These are phyloP conservation scores for Cyclopterus lumpus DNA, from an alignment of 2,797 vertebrate genomes.

Conservation along the genomic window DNA sequence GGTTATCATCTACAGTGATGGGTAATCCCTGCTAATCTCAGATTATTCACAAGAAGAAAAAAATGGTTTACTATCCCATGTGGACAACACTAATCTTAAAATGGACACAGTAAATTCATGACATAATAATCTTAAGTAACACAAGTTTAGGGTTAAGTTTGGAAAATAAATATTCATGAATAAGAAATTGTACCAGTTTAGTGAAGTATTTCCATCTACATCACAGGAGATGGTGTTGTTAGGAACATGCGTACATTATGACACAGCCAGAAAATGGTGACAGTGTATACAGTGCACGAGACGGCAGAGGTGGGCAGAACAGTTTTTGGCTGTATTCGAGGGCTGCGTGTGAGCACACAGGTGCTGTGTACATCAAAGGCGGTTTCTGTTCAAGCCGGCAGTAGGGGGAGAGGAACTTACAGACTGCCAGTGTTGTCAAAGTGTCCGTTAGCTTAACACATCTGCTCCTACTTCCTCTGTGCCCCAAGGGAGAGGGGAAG, in stretches of 20 bases:
- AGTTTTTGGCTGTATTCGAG: constrained; percentile 25
- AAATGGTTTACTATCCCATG: not conserved
- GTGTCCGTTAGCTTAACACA: constrained; percentile 74
- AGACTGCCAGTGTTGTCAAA: constrained; percentile 70
- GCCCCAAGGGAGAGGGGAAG: constrained; percentile 69
- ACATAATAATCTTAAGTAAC: not conserved
- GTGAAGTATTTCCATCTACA: not conserved
- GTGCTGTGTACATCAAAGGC: constrained; percentile 64
- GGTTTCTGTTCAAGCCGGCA: constrained; percentile 42
- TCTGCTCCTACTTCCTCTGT: constrained; percentile 74
- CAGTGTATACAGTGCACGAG: constrained; percentile 7
- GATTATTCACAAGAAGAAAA: constrained; percentile 32
- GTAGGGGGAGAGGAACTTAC: constrained; percentile 53
- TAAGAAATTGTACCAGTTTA: not conserved
- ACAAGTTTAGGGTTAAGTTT: not conserved
- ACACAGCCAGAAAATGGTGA: not conserved
- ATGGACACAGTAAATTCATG: not conserved
- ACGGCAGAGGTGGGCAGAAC: constrained; percentile 24
- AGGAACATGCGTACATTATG: not conserved
- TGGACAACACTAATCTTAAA: not conserved
- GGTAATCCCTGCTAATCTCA: constrained; percentile 42
- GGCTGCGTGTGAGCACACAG: constrained; percentile 32
- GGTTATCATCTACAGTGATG: not conserved
- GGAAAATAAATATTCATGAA: not conserved
- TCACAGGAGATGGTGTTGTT: not conserved